phyloP scores from a whole-genome alignment of 2,113 vertebrate species.

The Kryptolebias marmoratus region DNA sequence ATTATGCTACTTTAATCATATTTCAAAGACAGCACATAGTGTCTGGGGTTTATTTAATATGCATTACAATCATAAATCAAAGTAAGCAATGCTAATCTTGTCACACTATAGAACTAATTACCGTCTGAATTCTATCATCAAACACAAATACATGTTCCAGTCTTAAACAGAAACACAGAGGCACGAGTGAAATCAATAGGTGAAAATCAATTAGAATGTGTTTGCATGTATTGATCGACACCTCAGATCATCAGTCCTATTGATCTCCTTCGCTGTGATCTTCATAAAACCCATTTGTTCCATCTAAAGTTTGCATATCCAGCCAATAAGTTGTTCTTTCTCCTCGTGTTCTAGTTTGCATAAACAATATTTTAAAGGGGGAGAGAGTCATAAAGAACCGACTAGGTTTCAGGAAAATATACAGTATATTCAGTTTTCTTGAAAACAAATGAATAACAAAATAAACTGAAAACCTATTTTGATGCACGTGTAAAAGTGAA shows the following conservation, averaged over 20 bases:
- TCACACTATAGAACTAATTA: constrained; percentile 62
- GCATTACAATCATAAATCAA: constrained; percentile 72
- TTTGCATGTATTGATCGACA: constrained; percentile 81
- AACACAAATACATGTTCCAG: constrained; percentile 56
- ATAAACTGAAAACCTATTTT: not conserved
- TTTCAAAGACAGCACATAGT: constrained; percentile 45
- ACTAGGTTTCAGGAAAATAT: constrained; percentile 3
- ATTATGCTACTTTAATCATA: constrained; percentile 57
- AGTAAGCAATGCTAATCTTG: constrained; percentile 64
- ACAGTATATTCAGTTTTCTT: not conserved
- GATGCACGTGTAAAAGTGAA: too few species aligned
- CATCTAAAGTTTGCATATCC: constrained; percentile 70
- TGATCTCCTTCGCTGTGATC: constrained; percentile 72
- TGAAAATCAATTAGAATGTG: constrained; percentile 79
- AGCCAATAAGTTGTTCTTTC: constrained; percentile 73
- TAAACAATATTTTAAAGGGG: constrained; percentile 29
- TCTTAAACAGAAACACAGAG: constrained; percentile 63
- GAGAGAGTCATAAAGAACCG: constrained; percentile 34
- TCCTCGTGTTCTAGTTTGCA: constrained; percentile 46
- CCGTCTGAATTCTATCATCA: constrained; percentile 63
- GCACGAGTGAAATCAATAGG: constrained; percentile 67
- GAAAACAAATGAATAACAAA: not conserved
- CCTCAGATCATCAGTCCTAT: constrained; percentile 76
- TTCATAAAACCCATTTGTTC: constrained; percentile 77
- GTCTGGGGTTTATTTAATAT: constrained; percentile 69